Evolutionary conservation across 2,113 vertebrate genomes (phyloP).

Genomic region (Cyphomyrus plagiostoma): DNA sequence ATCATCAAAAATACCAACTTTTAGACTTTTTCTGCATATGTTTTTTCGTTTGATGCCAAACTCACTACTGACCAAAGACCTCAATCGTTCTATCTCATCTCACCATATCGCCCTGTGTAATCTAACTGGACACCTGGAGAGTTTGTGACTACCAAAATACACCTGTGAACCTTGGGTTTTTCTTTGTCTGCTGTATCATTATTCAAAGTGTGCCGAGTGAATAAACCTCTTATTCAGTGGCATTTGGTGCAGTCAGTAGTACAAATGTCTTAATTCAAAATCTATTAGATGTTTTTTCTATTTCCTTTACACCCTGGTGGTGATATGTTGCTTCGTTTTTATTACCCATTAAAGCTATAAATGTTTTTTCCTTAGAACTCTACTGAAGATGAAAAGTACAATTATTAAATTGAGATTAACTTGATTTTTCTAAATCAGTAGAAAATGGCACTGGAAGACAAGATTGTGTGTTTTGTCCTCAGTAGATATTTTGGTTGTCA

Average conservation of each 20-base stretch:
- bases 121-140: background rate
- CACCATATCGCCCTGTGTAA: background rate
- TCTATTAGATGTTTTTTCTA: background rate
- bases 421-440: background rate
- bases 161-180: background rate
- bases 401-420: background rate
- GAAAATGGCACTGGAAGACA: background rate
- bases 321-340: background rate
- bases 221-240: background rate
- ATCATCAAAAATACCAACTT: background rate
- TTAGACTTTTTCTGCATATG: background rate
- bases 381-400: background rate
- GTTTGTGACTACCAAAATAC: background rate
- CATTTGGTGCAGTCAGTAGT: background rate
- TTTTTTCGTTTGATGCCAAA: background rate
- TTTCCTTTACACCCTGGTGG: background rate
- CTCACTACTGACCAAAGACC: background rate
- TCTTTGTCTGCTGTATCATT: background rate
- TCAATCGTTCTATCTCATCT: background rate
- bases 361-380: background rate
- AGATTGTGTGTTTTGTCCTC: background rate
- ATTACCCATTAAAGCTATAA: background rate
- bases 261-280: background rate
- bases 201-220: background rate
- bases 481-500: background rate